Evolutionary conservation across 1,140 invertebrate genomes (phyloP).

Genomic region (Platyscapa corneri): DNA sequence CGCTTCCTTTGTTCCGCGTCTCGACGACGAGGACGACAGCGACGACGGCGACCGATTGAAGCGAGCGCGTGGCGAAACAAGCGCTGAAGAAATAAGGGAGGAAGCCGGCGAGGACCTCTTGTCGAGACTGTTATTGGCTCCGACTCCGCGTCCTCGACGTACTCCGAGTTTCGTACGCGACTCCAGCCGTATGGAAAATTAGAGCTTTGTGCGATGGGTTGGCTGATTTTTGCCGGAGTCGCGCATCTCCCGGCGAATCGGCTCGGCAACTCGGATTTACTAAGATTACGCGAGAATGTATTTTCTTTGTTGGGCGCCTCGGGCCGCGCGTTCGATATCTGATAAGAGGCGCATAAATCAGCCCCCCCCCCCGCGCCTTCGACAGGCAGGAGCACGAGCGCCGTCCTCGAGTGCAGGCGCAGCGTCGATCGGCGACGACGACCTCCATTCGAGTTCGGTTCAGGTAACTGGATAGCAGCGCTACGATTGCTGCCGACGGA

Average conservation of each 20-base stretch:
- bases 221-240: constrained; percentile 28
- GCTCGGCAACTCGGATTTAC: not conserved
- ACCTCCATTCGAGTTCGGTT: too few relatives aligned
- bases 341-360: not conserved
- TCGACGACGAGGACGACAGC: constrained; percentile 34
- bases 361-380: too few relatives aligned
- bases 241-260: not conserved
- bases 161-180: constrained; percentile 69
- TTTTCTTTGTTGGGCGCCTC: not conserved
- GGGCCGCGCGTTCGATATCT: not conserved
- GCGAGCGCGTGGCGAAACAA: not conserved
- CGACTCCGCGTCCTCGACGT: constrained; percentile 71
- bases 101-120: constrained; percentile 8
- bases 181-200: constrained; percentile 74
- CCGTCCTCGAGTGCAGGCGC: not conserved
- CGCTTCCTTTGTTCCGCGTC: constrained; percentile 15
- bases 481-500: too few relatives aligned
- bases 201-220: constrained; percentile 63
- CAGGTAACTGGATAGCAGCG: too few relatives aligned
- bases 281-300: not conserved
- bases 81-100: not conserved
- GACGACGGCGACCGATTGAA: constrained; percentile 58
- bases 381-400: too few relatives aligned
- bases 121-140: constrained; percentile 71
- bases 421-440: not conserved